These are phyloP conservation scores for Nomada fabriciana DNA, from an alignment of 2,888 invertebrate species.

Conservation along the genomic window DNA sequence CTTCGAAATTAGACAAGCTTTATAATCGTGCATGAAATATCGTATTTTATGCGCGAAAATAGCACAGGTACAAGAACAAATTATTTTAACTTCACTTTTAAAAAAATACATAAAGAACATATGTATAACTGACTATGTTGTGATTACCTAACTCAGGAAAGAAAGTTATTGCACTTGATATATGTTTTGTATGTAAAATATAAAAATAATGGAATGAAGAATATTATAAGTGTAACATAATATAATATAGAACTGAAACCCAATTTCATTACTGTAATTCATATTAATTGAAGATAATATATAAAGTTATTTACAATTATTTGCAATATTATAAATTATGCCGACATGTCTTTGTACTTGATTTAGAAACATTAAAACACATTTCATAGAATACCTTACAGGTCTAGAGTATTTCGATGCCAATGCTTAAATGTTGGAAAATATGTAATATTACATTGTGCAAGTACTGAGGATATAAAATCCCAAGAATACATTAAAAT, in stretches of 20 bases:
- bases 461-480: too few species aligned
- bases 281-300: constrained; percentile 8
- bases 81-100: constrained; percentile 8
- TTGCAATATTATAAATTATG: constrained; percentile 17
- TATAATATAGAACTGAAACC: constrained; percentile 22
- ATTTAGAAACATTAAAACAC: constrained; percentile 30
- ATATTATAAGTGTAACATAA: neutral
- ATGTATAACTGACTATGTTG: neutral
- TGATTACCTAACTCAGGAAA: constrained; percentile 1
- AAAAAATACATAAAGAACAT: constrained; percentile 26
- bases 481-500: constrained; percentile 4
- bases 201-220: neutral
- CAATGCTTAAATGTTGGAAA: constrained; percentile 27
- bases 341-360: constrained; percentile 33
- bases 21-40: constrained; percentile 1
- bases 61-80: constrained; percentile 14
- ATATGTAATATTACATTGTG: too few species aligned
- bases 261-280: constrained; percentile 21
- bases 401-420: constrained; percentile 52
- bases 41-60: neutral
- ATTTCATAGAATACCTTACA: constrained; percentile 34
- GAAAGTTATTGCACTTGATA: constrained; percentile 16
- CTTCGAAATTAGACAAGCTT: constrained; percentile 12
- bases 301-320: constrained; percentile 14
- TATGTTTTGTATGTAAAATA: constrained; percentile 9